Base-by-base conservation (phyloP, 2,113 vertebrate species). In the Bubo bubo region DNA sequence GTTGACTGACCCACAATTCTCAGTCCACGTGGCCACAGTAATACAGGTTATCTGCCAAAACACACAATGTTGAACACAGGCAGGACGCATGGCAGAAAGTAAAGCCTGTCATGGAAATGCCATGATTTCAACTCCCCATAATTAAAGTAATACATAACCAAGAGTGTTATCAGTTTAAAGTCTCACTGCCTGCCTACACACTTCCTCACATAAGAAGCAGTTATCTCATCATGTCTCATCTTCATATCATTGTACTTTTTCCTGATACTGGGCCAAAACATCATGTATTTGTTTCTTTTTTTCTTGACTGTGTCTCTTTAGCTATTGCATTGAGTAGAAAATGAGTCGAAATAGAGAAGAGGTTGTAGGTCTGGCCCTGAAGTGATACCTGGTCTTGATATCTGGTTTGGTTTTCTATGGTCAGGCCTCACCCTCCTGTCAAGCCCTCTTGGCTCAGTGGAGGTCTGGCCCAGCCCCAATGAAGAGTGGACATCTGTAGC, bases 101-200 rank as follows among this genome's bases (percentile, higher is more conserved):
- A 59, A 92, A 84, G 62, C 19, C 18, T 22, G 12, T 30, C 15
- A 41, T 22, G 35, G 71, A 91, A 89, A 15, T 1, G 2, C 86
- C 1, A 4, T 35, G 60, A 89, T 75, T 94, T 86, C 52, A 82
- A 39, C 49, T 73, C 39, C 26, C 4, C 15, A 21, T 49, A 67
- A 66, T 66, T 81, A 28, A 92, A 95, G 35, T 75, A 83, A 94
- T 43, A 56, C 66, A 45, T 53, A 89, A 87, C 20, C 32, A 35
- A 63, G 94, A 93, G 50, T 59, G 34, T 68, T 79, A 74, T 34
- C 3, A 2, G 59, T 43, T 91, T 63, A 7, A 76, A 75, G 66
- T 79, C 74, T 92, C 53, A 12, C 81, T 92, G 90, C 56, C 79
- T 67, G 87, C 80, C 87, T 89, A 90, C 77, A 75, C 30, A 34